Base-by-base conservation (phyloP, 1,140 invertebrate species). In the Drosophila asahinai region DNA sequence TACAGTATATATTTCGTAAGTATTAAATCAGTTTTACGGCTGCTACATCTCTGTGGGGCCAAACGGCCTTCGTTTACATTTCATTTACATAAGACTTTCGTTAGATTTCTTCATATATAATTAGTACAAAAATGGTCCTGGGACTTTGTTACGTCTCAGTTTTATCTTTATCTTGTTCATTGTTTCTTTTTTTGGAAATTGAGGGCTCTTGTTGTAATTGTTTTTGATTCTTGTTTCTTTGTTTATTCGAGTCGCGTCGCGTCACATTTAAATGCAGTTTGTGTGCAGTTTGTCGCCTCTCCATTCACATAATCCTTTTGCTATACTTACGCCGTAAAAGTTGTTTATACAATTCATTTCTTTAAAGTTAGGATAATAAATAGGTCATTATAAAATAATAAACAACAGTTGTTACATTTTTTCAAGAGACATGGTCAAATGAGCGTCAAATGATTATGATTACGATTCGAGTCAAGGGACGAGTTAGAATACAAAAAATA, bases 301-400 rank as follows among this genome's bases (percentile, higher is more conserved):
- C 45, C 76, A 67, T 91, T 81, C 73, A 80, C 65, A 63, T 78
- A 77, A 81, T 74, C 61, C 64, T 87, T 80, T 81, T 72, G 70
- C 71, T 83, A 76, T 67, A 72, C 80, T 76, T 91, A 82, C 66
- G 80, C 76, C 80, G 68, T 90, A 75, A 91, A 80, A 66, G 64
- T 91, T 83, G 77, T 91, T 83, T 83, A 83, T 75, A 87, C 89
- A 83, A 81, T 83, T 71, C 68, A 61, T 64, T 83, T 68, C 49
- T 62, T 81, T 91, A 86, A 77, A 81, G 76, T 81, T 91, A 91
- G 77, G 83, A 83, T 91, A 91, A 91, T 91, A 91, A 91, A 91
- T 91, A 91, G 78, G 80, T 83, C 64, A 90, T 67, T 83, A 91
- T 83, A 75, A 86, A 90, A 81, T 90, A 89, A 89, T 73, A 90